phyloP scores from a whole-genome alignment of 1,140 invertebrate genomes.

The Drosophila repletoides region DNA sequence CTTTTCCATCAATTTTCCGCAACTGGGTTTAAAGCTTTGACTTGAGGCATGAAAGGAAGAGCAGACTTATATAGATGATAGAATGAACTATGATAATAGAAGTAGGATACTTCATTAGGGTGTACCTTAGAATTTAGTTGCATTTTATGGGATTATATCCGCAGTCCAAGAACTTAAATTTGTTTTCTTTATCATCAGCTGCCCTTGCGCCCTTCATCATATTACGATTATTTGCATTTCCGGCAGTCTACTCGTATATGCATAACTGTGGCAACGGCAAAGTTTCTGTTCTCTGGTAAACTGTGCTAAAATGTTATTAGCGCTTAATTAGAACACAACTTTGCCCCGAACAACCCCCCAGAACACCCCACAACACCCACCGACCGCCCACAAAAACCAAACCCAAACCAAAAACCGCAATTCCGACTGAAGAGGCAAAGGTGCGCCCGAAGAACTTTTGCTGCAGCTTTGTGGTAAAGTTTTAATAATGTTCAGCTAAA shows the following conservation, averaged over 20 bases:
- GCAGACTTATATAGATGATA: too few species aligned
- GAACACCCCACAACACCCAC: background rate
- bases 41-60: too few species aligned
- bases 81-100: too few species aligned
- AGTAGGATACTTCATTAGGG: background rate
- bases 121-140: background rate
- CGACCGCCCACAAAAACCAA: background rate
- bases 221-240: slow-evolving; percentile 51
- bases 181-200: slow-evolving; percentile 17
- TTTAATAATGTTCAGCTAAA: slow-evolving; percentile 76
- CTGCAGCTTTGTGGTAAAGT: slow-evolving; percentile 70
- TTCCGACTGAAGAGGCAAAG: slow-evolving; percentile 61
- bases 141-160: slow-evolving; percentile 6
- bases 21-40: too few species aligned
- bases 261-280: slow-evolving; percentile 3
- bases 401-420: slow-evolving; percentile 7
- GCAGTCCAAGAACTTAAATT: slow-evolving; percentile 20
- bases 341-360: slow-evolving; percentile 39
- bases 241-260: background rate
- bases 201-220: slow-evolving; percentile 38
- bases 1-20: too few species aligned
- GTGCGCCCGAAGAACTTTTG: slow-evolving; percentile 54
- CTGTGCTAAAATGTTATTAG: slow-evolving; percentile 72
- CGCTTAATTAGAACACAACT: slow-evolving; percentile 75
- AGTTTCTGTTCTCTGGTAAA: slow-evolving; percentile 42